A percentile compares a stretch with the other conserved stretches of the same genome.
Evolutionary conservation across 2,797 vertebrate genomes (phyloP).

Genomic region (Microctenopoma steveboyesi): DNA sequence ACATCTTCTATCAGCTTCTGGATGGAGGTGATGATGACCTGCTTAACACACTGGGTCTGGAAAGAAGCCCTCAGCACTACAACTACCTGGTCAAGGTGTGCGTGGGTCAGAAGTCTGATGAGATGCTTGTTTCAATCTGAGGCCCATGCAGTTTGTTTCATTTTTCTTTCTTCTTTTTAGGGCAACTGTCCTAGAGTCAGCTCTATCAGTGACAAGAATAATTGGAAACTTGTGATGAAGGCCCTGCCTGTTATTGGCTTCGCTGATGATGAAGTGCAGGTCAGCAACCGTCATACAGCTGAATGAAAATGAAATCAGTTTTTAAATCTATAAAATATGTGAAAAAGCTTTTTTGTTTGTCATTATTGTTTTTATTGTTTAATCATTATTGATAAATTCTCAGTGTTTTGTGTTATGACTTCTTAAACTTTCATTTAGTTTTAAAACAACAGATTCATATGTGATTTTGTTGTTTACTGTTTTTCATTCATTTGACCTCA

Average conservation of each 20-base stretch:
- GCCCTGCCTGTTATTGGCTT: conserved; percentile 91
- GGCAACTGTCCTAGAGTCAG: conserved; percentile 96
- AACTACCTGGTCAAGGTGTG: conserved; percentile 92
- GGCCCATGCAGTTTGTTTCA: neutral
- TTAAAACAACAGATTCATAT: conserved; percentile 14
- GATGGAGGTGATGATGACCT: conserved; percentile 91
- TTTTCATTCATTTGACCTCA: conserved; percentile 59
- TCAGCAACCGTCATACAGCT: conserved; percentile 59
- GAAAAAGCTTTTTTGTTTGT: neutral
- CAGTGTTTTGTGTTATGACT: neutral
- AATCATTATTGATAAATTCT: neutral
- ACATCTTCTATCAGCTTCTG: conserved; percentile 97
- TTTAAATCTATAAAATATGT: neutral
- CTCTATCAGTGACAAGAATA: conserved; percentile 96
- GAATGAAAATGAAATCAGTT: neutral
- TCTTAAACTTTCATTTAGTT: neutral
- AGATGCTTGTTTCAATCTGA: conserved; percentile 13
- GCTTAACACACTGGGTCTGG: conserved; percentile 87
- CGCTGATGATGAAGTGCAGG: conserved; percentile 91
- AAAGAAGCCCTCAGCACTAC: conserved; percentile 92
- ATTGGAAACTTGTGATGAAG: conserved; percentile 92
- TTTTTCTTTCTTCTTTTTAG: conserved; percentile 72
- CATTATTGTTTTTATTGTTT: neutral
- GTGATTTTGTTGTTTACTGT: conserved; percentile 26
- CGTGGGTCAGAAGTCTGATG: neutral